Conservation (phyloP, 2,113 vertebrate species). For the Heterochromis multidens region DNA sequence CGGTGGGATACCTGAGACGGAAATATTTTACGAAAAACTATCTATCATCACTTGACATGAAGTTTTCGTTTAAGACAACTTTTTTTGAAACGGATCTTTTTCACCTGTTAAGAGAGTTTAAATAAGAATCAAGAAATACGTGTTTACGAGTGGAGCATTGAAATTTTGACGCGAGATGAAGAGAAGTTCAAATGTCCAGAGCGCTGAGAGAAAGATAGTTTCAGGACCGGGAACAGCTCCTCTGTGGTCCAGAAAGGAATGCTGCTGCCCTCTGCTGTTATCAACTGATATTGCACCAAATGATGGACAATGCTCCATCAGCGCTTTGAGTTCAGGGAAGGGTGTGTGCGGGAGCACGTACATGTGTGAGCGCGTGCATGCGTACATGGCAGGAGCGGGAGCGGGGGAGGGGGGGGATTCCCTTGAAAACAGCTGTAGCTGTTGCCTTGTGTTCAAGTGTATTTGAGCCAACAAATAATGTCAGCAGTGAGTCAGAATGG, state of each 20-base stretch:
- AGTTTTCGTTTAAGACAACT: neutral
- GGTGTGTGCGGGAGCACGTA: neutral
- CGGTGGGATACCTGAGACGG: neutral
- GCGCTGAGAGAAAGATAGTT: neutral
- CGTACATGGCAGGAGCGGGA: neutral
- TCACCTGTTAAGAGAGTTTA: neutral
- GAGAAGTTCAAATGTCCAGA: neutral
- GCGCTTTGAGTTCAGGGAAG: neutral
- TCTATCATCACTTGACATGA: neutral
- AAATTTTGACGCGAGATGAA: neutral
- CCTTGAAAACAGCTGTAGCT: neutral
- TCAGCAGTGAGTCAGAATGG: neutral
- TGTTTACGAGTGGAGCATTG: neutral
- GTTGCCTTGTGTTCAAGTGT: neutral
- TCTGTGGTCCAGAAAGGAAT: conserved; percentile 5
- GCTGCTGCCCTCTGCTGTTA: conserved; percentile 67
- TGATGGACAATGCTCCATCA: neutral
- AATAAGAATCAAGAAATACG: neutral
- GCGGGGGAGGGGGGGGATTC: neutral
- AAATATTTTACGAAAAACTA: neutral
- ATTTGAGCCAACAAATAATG: neutral
- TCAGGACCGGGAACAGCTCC: conserved; percentile 65
- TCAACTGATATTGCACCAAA: neutral
- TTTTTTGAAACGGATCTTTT: neutral
- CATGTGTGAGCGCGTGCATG: neutral